Percentiles rank a stretch among this genome's conserved stretches.
These are phyloP conservation scores for Hermetia illucens DNA, from an alignment of 1,140 invertebrate species.

Conservation along the genomic window DNA sequence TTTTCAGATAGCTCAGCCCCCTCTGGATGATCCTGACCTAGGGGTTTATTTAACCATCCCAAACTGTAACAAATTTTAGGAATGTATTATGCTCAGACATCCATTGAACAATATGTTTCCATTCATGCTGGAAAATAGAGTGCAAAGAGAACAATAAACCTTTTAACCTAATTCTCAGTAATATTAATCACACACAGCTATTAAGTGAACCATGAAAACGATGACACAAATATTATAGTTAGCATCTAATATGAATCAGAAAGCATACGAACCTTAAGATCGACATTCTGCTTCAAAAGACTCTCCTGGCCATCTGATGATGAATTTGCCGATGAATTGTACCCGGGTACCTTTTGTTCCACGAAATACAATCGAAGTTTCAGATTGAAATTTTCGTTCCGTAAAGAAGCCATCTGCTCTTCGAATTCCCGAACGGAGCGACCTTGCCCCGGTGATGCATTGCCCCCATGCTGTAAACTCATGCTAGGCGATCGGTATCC, in stretches of 20 bases:
- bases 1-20: too few relatives aligned
- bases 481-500: constrained; percentile 16
- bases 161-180: too few relatives aligned
- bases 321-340: constrained; percentile 5
- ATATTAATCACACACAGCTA: too few relatives aligned
- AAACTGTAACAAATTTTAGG: too few relatives aligned
- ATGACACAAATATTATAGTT: neutral
- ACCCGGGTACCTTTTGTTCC: constrained; percentile 45
- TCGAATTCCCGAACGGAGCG: constrained; percentile 82
- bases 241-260: constrained; percentile 1
- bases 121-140: too few relatives aligned
- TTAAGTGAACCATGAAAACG: too few relatives aligned
- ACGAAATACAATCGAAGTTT: constrained; percentile 83
- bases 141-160: too few relatives aligned
- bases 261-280: constrained; percentile 61
- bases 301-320: constrained; percentile 10
- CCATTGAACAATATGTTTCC: too few relatives aligned
- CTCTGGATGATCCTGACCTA: too few relatives aligned
- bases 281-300: constrained; percentile 51
- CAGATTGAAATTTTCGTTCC: constrained; percentile 85
- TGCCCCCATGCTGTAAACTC: constrained; percentile 13
- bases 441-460: constrained; percentile 36
- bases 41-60: too few relatives aligned
- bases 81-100: too few relatives aligned
- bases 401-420: constrained; percentile 62